These are phyloP conservation scores for Coecobrya sp. DNA, from an alignment of 2,888 invertebrate genomes.

Conservation along the genomic window DNA sequence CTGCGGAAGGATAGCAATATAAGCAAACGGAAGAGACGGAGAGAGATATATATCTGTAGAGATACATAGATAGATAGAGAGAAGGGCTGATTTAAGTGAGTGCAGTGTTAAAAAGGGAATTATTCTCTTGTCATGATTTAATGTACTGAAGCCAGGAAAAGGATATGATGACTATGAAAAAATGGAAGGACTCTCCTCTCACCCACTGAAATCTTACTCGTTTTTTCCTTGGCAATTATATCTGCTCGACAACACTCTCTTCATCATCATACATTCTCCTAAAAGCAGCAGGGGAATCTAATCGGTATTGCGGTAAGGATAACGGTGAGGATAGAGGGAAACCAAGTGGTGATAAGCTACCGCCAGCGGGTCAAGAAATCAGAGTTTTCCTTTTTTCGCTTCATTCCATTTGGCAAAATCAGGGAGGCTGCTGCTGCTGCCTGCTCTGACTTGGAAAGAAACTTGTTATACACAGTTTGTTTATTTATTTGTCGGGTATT, in stretches of 20 bases:
- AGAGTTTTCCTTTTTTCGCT: slow-evolving; percentile 35
- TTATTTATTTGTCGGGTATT: slow-evolving; percentile 3
- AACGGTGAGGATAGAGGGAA: not conserved
- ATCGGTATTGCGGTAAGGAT: not conserved
- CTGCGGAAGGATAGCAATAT: not conserved
- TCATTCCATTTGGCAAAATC: slow-evolving; percentile 36
- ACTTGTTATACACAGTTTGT: not conserved
- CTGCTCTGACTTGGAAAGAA: not conserved
- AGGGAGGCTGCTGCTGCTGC: not conserved
- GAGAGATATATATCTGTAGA: no score
- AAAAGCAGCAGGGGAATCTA: not conserved
- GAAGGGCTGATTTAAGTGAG: slow-evolving; percentile 9
- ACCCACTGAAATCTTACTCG: not conserved
- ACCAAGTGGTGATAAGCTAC: not conserved
- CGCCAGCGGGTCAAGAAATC: slow-evolving; percentile 39
- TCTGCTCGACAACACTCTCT: slow-evolving; percentile 10
- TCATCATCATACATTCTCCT: not conserved
- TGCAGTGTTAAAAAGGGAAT: slow-evolving; percentile 53
- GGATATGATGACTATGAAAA: slow-evolving; percentile 2
- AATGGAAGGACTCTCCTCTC: slow-evolving; percentile 12
- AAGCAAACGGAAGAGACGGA: not conserved
- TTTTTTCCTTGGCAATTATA: slow-evolving; percentile 6
- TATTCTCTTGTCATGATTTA: slow-evolving; percentile 55
- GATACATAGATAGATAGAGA: slow-evolving; percentile 3
- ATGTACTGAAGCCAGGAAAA: slow-evolving; percentile 32